These are phyloP conservation scores for Sthenelais limicola DNA, from an alignment of 2,888 invertebrate genomes.

Conservation along the genomic window DNA sequence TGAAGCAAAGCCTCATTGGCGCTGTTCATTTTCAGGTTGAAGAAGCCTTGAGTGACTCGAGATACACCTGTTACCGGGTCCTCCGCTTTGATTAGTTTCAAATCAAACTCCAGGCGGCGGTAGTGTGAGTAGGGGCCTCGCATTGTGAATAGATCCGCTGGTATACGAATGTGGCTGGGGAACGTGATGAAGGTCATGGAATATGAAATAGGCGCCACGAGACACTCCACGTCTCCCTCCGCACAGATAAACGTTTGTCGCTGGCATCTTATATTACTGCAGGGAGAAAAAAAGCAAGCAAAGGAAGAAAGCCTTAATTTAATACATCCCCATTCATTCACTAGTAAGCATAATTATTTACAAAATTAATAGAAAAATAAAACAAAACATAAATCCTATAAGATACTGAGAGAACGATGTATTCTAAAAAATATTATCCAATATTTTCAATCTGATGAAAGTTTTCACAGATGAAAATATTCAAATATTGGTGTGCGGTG, in stretches of 20 bases:
- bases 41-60: constrained; percentile 68
- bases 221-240: constrained; percentile 82
- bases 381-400: too few relatives aligned
- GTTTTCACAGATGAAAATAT: too few relatives aligned
- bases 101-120: constrained; percentile 82
- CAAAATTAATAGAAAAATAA: too few relatives aligned
- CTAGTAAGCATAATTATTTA: too few relatives aligned
- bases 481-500: too few relatives aligned
- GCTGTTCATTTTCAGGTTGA: constrained; percentile 68
- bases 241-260: constrained; percentile 81
- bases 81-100: constrained; percentile 78
- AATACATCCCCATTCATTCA: too few relatives aligned
- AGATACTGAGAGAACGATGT: too few relatives aligned
- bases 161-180: constrained; percentile 77
- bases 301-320: too few relatives aligned
- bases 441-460: too few relatives aligned
- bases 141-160: constrained; percentile 87
- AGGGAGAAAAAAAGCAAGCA: constrained; percentile 6
- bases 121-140: constrained; percentile 83
- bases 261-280: constrained; percentile 79
- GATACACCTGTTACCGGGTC: constrained; percentile 73
- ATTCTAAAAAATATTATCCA: too few relatives aligned
- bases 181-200: constrained; percentile 95
- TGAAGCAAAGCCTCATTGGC: constrained; percentile 80
- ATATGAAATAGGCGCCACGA: constrained; percentile 86